Evolutionary conservation across 1,140 invertebrate species (phyloP), one percentile per base, ranked within the genome.

Genomic region (Pantala flavescens): DNA sequence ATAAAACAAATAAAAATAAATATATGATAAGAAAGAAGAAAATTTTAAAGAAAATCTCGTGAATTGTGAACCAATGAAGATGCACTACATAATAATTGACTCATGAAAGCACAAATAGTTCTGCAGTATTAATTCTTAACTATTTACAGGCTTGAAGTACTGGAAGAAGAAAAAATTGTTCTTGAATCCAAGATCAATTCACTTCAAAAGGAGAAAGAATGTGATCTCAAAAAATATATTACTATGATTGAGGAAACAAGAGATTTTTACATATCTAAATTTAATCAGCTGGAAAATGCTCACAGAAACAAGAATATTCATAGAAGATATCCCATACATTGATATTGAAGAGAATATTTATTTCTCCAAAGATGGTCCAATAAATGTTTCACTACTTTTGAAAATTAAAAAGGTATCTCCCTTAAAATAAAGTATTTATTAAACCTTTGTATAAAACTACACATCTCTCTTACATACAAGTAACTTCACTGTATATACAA

Each of bases 131-230:
- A 36, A 2, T 36, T 36, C 9, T 36, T 36, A 36, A 36, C 2
- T 36, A 9, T 36, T 71, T 78, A 19, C 28, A 84, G 83, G 74
- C 75, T 81, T 19, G 83, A 84, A 76, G 77, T 84, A 24, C 77
- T 84, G 0, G 78, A 84, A 77, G 83, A 84, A 75, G 82, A 84
- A 73, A 81, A 80, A 75, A 78, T 83, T n/a, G 78, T 81, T 5
- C 43, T 84, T 10, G 83, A 83, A 75, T 78, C 80, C 7, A 78
- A 82, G 73, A 73, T 84, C 42, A 76, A 79, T 7, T 82, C 79
- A 7, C 74, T 84, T 1, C 79, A 80, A 19, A 79, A 81, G 21
- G 81, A 83, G 23, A 84, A 83, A 77, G 75, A 77, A 0, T 77
- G 79, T 0, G 83, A 84, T 76, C 74, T 82, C 0, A 70, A 74